phyloP scores from a whole-genome alignment of 2,888 invertebrate genomes.

The Ametastegia equiseti region DNA sequence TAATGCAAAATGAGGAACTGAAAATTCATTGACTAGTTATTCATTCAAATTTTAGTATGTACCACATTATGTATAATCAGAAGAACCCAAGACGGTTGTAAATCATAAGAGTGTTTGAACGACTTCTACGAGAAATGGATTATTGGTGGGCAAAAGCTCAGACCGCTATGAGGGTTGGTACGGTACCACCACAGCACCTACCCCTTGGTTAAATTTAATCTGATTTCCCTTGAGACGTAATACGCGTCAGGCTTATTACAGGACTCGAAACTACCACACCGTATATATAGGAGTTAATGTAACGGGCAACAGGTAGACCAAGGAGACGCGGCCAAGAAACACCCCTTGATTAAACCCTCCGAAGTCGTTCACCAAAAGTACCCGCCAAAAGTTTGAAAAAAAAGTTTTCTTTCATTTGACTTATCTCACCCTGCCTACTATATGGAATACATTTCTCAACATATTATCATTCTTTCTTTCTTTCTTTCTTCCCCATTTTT shows the following conservation, averaged over 20 bases:
- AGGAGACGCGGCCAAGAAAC: background rate
- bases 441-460: too few relatives aligned
- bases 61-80: background rate
- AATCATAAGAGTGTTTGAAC: background rate
- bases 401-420: background rate
- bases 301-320: constrained; percentile 41
- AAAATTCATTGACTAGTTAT: too few relatives aligned
- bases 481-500: background rate
- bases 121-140: background rate
- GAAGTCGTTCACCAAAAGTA: background rate
- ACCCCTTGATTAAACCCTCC: constrained; percentile 30
- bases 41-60: too few relatives aligned
- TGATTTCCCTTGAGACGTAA: constrained; percentile 33
- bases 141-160: background rate
- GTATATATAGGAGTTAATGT: background rate
- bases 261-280: constrained; percentile 36
- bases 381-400: background rate
- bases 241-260: constrained; percentile 45
- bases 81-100: background rate
- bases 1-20: too few relatives aligned
- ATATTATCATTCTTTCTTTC: background rate
- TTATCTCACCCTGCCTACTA: too few relatives aligned
- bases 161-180: background rate
- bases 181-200: too few relatives aligned
- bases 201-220: constrained; percentile 38